Percentiles rank a stretch among this genome's conserved stretches.
These are phyloP conservation scores for Ceramica pisi DNA, from an alignment of 2,888 invertebrate genomes.

Conservation along the genomic window DNA sequence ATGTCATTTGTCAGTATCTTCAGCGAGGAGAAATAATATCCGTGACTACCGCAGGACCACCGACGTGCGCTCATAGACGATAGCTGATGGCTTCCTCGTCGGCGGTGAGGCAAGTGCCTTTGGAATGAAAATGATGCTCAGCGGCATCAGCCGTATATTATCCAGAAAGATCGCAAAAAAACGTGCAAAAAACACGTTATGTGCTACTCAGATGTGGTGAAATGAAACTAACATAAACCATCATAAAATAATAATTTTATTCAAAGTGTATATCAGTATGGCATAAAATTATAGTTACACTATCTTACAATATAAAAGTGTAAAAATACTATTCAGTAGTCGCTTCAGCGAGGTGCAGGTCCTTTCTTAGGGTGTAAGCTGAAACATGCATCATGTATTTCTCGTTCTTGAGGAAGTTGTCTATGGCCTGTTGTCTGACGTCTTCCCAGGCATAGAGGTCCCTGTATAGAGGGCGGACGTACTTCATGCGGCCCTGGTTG, in stretches of 20 bases:
- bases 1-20: no score
- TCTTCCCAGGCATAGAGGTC: conserved; percentile 96
- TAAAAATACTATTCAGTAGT: conserved; percentile 48
- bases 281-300: conserved; percentile 56
- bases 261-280: conserved; percentile 56
- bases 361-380: conserved; percentile 94
- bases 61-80: no score
- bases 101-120: no score
- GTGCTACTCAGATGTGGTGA: neutral
- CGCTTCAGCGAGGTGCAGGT: conserved; percentile 91
- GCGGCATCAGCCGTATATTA: no score
- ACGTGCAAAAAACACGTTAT: no score
- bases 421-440: conserved; percentile 92
- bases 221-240: conserved; percentile 51
- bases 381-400: conserved; percentile 96
- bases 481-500: conserved; percentile 97
- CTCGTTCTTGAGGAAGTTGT: conserved; percentile 93
- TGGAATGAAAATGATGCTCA: no score
- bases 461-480: conserved; percentile 96
- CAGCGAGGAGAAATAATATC: no score
- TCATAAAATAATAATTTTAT: conserved; percentile 64
- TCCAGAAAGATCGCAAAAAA: neutral
- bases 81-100: no score
- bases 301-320: conserved; percentile 61
- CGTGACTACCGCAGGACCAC: no score